Percentiles rank a stretch among this genome's conserved stretches.
Conservation (phyloP, 2,113 vertebrate genomes). For the Columba livia region DNA sequence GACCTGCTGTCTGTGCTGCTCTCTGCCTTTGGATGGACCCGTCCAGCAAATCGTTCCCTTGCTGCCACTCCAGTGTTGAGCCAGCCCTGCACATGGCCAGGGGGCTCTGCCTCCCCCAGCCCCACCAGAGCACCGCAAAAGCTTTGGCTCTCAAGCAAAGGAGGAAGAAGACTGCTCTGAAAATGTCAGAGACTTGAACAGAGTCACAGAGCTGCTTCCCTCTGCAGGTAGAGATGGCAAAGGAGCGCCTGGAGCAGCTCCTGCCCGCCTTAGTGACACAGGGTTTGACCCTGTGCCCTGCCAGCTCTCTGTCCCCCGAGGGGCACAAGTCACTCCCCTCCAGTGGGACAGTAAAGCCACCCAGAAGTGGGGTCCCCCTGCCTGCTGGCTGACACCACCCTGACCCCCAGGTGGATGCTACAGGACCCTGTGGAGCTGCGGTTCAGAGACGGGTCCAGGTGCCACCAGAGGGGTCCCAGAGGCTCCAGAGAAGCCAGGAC, state of each 20-base stretch:
- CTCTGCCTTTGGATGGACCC: background rate
- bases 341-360: background rate
- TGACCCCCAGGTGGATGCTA: background rate
- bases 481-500: background rate
- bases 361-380: background rate
- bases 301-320: background rate
- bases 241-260: background rate
- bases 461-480: too few species aligned
- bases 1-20: background rate
- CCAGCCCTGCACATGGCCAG: accelerated
- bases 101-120: background rate
- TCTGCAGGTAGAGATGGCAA: background rate
- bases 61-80: background rate
- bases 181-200: background rate
- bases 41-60: background rate
- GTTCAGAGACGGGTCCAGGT: background rate
- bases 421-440: background rate
- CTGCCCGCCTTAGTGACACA: background rate
- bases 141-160: background rate
- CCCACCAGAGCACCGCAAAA: accelerated
- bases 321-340: accelerated
- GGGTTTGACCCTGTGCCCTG: background rate
- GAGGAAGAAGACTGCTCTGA: background rate
- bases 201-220: background rate
- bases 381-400: too few species aligned